Percentiles rank a stretch among this genome's conserved stretches.
Conservation (phyloP, 2,113 vertebrate genomes). For the Triplophysa dalaica region DNA sequence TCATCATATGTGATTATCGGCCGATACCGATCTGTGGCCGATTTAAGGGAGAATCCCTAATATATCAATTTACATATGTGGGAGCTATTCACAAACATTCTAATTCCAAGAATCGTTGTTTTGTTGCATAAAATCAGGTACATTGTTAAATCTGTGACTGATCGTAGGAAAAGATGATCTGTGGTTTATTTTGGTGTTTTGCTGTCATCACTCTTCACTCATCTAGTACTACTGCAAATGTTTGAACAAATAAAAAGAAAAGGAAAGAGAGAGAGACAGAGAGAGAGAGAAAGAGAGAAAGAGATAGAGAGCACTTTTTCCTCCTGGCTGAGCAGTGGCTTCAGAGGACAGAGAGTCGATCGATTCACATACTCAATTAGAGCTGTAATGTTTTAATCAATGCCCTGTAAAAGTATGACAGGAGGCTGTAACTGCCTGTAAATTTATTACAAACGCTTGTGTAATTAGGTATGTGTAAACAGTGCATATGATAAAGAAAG, state of each 20-base stretch:
- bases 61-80: no score
- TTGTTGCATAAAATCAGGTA: no score
- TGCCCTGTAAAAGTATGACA: constrained; percentile 59
- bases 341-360: constrained; percentile 38
- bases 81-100: no score
- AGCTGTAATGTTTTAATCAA: constrained; percentile 64
- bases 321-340: constrained; percentile 39
- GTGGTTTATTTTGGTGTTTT: neutral
- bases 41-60: no score
- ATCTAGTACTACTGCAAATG: neutral
- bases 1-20: no score
- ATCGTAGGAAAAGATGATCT: no score
- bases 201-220: neutral
- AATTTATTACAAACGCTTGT: constrained; percentile 57
- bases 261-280: neutral
- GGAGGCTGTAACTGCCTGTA: constrained; percentile 51
- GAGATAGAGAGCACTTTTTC: neutral
- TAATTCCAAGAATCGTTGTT: no score
- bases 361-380: constrained; percentile 60
- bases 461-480: constrained; percentile 62
- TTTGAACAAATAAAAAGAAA: neutral
- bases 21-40: no score
- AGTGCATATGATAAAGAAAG: constrained; percentile 56
- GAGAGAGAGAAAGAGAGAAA: neutral
- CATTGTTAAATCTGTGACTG: no score